phyloP scores from a whole-genome alignment of 2,888 invertebrate species.

The Lacanobia oleracea region DNA sequence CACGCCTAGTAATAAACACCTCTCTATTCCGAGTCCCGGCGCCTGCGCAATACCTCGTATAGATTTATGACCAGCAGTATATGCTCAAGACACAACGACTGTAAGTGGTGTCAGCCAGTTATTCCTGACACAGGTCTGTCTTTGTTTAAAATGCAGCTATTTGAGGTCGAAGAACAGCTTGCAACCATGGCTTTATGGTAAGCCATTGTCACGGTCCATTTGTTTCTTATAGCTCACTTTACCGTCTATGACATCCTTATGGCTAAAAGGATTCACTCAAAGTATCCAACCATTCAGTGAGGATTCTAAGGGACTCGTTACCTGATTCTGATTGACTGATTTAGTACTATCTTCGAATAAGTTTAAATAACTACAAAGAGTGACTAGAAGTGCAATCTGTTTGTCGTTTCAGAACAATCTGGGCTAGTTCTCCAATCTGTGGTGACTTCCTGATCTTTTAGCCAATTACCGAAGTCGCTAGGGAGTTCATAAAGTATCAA shows the following conservation, averaged over 20 bases:
- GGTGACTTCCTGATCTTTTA: background rate
- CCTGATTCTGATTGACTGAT: background rate
- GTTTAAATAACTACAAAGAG: background rate
- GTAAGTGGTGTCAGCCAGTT: slow-evolving; percentile 22
- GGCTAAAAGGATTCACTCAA: background rate
- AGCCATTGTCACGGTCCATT: background rate
- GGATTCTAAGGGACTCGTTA: background rate
- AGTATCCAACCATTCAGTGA: background rate
- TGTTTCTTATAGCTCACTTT: background rate
- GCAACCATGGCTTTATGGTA: background rate
- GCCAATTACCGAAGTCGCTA: background rate
- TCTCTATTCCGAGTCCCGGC: slow-evolving; percentile 30
- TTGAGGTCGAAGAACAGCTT: slow-evolving; percentile 2
- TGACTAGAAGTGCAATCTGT: background rate
- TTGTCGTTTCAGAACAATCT: background rate
- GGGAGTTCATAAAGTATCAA: background rate
- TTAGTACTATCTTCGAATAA: background rate
- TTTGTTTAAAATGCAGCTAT: slow-evolving; percentile 38
- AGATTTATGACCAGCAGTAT: slow-evolving; percentile 51
- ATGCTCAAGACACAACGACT: slow-evolving; percentile 23
- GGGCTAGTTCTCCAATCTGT: background rate
- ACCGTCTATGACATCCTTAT: background rate
- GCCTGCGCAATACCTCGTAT: background rate
- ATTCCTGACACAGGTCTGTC: slow-evolving; percentile 37
- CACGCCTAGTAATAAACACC: slow-evolving; percentile 13